Percentiles rank a stretch among this genome's conserved stretches.
These are phyloP conservation scores for Ispidina lecontei DNA, from an alignment of 2,797 vertebrate genomes.

Conservation along the genomic window DNA sequence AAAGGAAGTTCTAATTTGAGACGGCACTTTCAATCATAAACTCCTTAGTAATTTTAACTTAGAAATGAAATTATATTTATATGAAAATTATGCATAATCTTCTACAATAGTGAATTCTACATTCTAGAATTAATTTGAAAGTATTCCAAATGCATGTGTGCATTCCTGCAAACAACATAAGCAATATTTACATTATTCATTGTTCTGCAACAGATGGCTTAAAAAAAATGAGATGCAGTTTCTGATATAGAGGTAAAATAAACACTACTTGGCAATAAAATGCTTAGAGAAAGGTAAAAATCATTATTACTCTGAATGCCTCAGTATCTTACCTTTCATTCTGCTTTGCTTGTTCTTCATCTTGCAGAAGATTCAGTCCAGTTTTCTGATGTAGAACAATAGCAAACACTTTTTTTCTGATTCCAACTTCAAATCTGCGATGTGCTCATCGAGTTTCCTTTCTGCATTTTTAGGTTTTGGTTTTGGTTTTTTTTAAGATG, in stretches of 20 bases:
- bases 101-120: background rate
- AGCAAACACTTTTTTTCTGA: background rate
- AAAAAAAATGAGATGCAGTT: background rate
- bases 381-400: conserved; percentile 2
- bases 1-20: background rate
- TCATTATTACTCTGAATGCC: background rate
- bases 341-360: background rate
- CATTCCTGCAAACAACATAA: background rate
- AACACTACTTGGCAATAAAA: background rate
- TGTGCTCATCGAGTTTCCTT: background rate
- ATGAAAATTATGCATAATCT: background rate
- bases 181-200: background rate
- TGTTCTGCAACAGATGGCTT: conserved; percentile 1
- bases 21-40: background rate
- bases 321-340: conserved; percentile 81
- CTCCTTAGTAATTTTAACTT: background rate
- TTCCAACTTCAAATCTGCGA: background rate
- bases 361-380: background rate
- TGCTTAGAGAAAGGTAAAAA: background rate
- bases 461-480: background rate
- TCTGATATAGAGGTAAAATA: background rate
- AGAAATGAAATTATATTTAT: background rate
- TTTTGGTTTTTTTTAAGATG: background rate
- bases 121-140: background rate
- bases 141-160: background rate